Evolutionary conservation across 2,888 invertebrate genomes (phyloP).

Genomic region (Polydesmus complanatus): DNA sequence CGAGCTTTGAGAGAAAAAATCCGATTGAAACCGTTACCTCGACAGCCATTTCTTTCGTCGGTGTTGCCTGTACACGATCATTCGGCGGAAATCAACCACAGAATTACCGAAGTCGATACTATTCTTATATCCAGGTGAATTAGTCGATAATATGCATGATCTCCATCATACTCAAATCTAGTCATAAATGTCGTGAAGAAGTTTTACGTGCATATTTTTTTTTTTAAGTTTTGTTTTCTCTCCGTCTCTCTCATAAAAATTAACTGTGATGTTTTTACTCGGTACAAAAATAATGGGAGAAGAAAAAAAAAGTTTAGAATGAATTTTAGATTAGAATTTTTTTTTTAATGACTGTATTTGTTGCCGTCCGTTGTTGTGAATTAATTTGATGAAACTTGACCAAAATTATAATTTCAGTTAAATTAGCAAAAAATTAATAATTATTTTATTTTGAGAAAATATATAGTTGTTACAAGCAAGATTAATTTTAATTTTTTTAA

Average conservation of each 20-base stretch:
- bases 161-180: no score
- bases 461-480: no score
- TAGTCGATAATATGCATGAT: no score
- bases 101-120: slow-evolving; percentile 15
- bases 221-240: no score
- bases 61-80: slow-evolving; percentile 13
- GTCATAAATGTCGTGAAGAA: no score
- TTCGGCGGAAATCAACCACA: not conserved
- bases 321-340: not conserved
- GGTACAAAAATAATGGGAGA: not conserved
- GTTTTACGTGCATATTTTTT: no score
- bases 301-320: not conserved
- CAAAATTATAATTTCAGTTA: no score
- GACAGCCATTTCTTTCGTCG: slow-evolving; percentile 9
- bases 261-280: not conserved
- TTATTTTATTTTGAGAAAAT: no score
- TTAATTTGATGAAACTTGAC: no score
- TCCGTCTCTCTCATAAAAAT: not conserved
- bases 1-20: slow-evolving; percentile 15
- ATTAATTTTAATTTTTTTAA: no score
- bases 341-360: not conserved
- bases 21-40: slow-evolving; percentile 18
- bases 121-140: slow-evolving; percentile 13
- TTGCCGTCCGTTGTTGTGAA: not conserved
- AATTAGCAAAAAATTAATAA: no score